Conservation (phyloP, 2,113 vertebrate species). For the zebrafish (Danio rerio) region GRCz12tu NC_133192.1:23661001-23661500, state of each 20-base stretch:
- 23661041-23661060: conserved; percentile 30
- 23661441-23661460: no score
- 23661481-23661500: no score
- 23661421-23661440: no score
- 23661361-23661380: no score
- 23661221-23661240: conserved; percentile 27
- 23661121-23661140: background rate
- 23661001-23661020: conserved; percentile 32
- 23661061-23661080: conserved; percentile 34
- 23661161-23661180: background rate
- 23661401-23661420: no score
- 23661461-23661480: no score
- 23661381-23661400: no score
- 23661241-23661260: background rate
- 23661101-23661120: conserved; percentile 32
- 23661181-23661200: background rate
- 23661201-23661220: background rate
- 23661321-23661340: no score
- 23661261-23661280: background rate
- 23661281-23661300: background rate
- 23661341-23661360: no score
- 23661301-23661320: background rate
- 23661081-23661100: conserved; percentile 12
- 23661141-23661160: conserved; percentile 8
- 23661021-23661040: conserved; percentile 19